Percentiles rank a stretch among this genome's conserved stretches.
Conservation (phyloP, 2,888 invertebrate species). For the Atrina japonica region DNA sequence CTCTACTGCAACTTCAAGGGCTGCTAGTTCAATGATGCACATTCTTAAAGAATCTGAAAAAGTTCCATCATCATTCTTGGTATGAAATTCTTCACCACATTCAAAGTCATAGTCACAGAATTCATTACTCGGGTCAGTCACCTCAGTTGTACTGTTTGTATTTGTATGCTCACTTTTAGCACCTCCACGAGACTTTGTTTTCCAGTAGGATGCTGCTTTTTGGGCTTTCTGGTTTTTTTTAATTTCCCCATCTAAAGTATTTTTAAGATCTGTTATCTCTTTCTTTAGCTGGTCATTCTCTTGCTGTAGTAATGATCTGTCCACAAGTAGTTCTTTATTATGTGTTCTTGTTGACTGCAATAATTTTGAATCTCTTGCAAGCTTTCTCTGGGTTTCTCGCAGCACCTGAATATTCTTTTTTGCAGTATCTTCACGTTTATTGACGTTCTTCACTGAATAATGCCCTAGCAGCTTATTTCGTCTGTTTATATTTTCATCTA, state of each 20-base stretch:
- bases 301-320: neutral
- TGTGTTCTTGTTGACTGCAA: neutral
- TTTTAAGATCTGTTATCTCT: neutral
- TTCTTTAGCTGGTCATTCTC: conserved; percentile 1
- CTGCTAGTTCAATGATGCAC: no score
- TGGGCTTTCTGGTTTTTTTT: conserved; percentile 1
- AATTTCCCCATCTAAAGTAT: neutral
- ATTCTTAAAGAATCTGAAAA: no score
- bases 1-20: no score
- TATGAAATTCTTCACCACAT: no score
- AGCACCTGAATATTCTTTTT: neutral
- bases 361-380: neutral
- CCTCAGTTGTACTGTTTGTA: no score
- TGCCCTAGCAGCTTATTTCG: neutral
- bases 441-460: conserved; percentile 1
- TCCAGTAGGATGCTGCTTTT: conserved; percentile 1
- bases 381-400: neutral
- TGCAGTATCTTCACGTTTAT: neutral
- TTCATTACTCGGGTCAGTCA: no score
- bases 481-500: neutral
- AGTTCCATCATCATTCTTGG: no score
- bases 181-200: no score
- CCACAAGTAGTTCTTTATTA: neutral
- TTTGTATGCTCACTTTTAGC: no score
- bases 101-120: no score